Base-by-base conservation (phyloP, 2,797 vertebrate genomes). In the Acanthurus leucopareius region DNA sequence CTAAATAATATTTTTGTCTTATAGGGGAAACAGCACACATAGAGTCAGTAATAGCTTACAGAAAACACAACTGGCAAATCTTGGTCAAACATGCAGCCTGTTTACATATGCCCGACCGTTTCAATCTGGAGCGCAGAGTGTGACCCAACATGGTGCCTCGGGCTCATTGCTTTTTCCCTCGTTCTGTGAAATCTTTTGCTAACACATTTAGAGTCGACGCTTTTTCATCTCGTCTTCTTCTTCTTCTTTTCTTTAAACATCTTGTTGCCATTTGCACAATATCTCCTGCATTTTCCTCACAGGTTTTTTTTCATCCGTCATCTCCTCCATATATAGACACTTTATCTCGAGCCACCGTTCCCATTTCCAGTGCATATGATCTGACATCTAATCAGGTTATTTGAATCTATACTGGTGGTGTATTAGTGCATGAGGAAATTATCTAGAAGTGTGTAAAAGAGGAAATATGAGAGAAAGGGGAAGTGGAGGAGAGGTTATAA, bases 31-130 rank as follows among this genome's bases (percentile, higher is more conserved):
- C 81, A 85, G 57, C 78, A 86, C 71, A 80, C 89, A 87, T 91
- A 86, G 89, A 91, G 86, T 69, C 79, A 1, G 85, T 91, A 91
- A 93, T 90, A 77, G 84, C 88, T 83, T 82, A 89, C 83, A 79
- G 84, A 86, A 88, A 91, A 91, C 88, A 91, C 79, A 86, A 90
- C 88, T 70, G 90, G 86, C 85, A 92, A 88, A 91, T 89, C 92
- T 90, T 89, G 75, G 86, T 91, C 90, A 93, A 93, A 93, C 91
- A 91, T 62, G 88, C 80, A 74, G 84, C 88, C 85, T 94, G 91
- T 94, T 93, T 94, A 93, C 92, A 92, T 88, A 92, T 87, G 81
- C 73, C 90, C 90, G 66, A 80, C 91, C 77, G 90, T 88, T 94
- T 88, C 93, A 94, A 93, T 93, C 90, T 93, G n/a, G 82, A 77